phyloP scores from a whole-genome alignment of 64 coral and sea anemone genomes.

The Cladopsammia gracilis region DNA sequence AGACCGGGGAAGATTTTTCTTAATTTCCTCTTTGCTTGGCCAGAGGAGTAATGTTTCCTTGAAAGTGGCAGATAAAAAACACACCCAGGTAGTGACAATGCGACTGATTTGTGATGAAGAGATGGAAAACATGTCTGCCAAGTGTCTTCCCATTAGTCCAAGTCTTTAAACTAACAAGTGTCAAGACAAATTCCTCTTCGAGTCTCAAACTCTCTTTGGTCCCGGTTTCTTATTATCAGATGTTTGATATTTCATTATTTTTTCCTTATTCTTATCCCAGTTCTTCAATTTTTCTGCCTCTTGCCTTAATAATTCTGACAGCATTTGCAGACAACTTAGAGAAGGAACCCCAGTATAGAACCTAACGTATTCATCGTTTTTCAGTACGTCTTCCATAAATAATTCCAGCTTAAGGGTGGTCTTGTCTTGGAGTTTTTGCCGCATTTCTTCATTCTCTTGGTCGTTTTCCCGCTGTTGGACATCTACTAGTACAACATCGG shows the following conservation, averaged over 20 bases:
- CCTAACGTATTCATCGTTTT: constrained; percentile 43
- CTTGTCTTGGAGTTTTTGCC: constrained; percentile 34
- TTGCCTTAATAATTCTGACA: constrained; percentile 26
- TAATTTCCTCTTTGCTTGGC: background rate
- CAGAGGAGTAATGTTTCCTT: constrained; percentile 10
- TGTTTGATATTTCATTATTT: constrained; percentile 64
- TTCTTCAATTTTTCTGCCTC: constrained; percentile 50
- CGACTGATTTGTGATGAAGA: constrained; percentile 57
- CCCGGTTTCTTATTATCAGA: constrained; percentile 50
- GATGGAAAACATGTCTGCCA: constrained; percentile 61
- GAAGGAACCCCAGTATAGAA: constrained; percentile 65
- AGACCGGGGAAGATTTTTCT: constrained; percentile 5
- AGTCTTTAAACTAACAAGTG: constrained; percentile 47
- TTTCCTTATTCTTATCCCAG: constrained; percentile 69
- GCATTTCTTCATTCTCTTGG: background rate
- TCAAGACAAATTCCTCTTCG: background rate
- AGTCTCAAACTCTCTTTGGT: constrained; percentile 4
- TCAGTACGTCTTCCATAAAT: constrained; percentile 66
- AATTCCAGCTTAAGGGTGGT: constrained; percentile 33
- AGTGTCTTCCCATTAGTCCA: constrained; percentile 49
- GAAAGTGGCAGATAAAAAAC: constrained; percentile 58
- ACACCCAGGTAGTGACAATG: constrained; percentile 67
- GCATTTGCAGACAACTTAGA: constrained; percentile 19
- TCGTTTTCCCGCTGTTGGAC: no score
- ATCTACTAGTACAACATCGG: no score